Base-by-base conservation (phyloP, 1,140 invertebrate species). In the Papilio helenus region DNA sequence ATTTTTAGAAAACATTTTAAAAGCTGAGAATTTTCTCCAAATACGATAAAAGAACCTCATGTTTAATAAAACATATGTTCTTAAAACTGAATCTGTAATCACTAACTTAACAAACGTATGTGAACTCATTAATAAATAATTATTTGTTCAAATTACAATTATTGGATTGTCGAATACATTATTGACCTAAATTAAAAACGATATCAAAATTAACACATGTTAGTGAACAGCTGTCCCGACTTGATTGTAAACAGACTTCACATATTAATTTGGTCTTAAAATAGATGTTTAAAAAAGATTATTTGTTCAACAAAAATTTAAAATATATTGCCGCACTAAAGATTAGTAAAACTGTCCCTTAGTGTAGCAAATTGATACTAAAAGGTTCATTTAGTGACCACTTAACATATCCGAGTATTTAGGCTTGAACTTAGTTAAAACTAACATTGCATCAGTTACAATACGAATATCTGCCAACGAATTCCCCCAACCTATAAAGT, bases 141-240 rank as follows among this genome's bases (percentile, higher is more conserved):
- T 68, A 68, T 12, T 51, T 51, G 29, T 74, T 51, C 26, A 51
- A 74, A 5, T 76, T 34, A 26, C 29, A 39, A 76, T 76, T 76
- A 76, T 26, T 76, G 46, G 46, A 55, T 58, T 58, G 20, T 34
- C 23, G 29, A 76, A 77, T 65, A 65, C 18, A 76, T 58, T 77
- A 77, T 49, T 77, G 76, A 65, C 76, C 76, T 65, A 77, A 34
- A 65, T 77, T 26, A 65, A 77, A 65, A 16, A 61, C 58, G n/a
- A 77, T 77, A 77, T 77, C 76, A 61, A 77, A n/a, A 65, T 77
- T 61, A 65, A 77, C 76, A 77, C 34, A 77, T 77, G 76, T 77
- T 77, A 8, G 29, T 16, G n/a, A 34, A 23, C 76, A 77, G 51
- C 76, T 77, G 76, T 26, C n/a, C 39, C 20, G 39, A 65, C 39